A percentile compares a stretch with the other conserved stretches of the same genome.
Evolutionary conservation across 2,797 vertebrate genomes (phyloP).

Genomic region (Clarias laeviceps): DNA sequence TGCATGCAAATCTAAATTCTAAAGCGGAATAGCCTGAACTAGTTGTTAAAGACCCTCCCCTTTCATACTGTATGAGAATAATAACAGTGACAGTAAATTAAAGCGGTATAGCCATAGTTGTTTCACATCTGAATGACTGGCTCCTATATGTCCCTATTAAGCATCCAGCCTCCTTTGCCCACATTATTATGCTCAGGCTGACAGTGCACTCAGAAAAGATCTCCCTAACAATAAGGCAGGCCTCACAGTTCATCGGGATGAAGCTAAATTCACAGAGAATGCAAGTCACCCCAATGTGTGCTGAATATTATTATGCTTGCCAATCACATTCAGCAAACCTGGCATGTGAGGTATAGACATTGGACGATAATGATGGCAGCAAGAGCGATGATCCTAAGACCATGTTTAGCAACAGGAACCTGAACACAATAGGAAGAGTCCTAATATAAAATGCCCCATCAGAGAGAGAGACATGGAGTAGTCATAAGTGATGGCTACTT

Average conservation of each 20-base stretch:
- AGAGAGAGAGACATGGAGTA: not conserved
- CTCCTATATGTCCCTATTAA: not conserved
- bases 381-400: not conserved
- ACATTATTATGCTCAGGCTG: not conserved
- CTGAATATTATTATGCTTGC: not conserved
- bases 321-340: not conserved
- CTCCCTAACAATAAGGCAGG: constrained; percentile 1
- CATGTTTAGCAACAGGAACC: not conserved
- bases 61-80: not conserved
- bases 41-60: not conserved
- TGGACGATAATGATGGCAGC: not conserved
- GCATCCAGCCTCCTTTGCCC: not conserved
- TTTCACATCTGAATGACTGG: not conserved
- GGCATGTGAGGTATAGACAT: not conserved
- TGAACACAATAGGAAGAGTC: not conserved
- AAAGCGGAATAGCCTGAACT: not conserved
- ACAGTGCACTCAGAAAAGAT: not conserved
- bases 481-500: not conserved
- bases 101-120: not conserved
- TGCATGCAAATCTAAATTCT: not conserved
- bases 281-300: not conserved
- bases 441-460: not conserved
- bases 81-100: not conserved
- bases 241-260: not conserved
- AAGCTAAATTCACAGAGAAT: not conserved